Conservation (phyloP, 2,113 vertebrate genomes). For the Arenaria interpres region DNA sequence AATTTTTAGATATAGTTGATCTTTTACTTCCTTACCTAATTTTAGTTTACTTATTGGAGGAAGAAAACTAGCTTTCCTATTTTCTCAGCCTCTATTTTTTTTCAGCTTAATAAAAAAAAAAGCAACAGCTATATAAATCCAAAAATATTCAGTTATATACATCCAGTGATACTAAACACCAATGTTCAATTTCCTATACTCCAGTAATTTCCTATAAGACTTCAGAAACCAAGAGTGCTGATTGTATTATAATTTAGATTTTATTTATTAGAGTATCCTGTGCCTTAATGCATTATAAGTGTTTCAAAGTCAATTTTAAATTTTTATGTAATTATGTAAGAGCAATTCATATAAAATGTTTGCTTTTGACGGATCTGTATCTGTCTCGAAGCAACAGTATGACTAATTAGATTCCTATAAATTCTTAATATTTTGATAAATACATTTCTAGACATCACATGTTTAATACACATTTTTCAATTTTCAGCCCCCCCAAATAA, state of each 20-base stretch:
- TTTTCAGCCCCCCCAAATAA: conserved; percentile 66
- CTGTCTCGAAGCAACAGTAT: not conserved
- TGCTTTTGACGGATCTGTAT: not conserved
- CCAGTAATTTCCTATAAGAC: not conserved
- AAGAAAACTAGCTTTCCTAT: not conserved
- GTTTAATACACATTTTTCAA: not conserved
- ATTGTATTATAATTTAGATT: not conserved
- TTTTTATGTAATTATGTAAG: not conserved
- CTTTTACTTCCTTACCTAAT: not conserved
- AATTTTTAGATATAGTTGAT: not conserved
- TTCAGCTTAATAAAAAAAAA: not conserved
- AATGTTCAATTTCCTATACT: not conserved
- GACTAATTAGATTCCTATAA: not conserved
- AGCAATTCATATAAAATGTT: not conserved
- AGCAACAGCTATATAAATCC: not conserved
- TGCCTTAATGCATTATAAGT: not conserved
- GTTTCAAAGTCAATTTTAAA: not conserved
- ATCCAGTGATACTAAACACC: not conserved
- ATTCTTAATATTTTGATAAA: not conserved
- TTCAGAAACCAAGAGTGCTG: not conserved
- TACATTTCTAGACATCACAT: not conserved
- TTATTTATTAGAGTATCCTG: not conserved
- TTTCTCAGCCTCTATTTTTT: not conserved
- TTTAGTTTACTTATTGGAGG: not conserved
- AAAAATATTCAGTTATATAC: not conserved